These are phyloP conservation scores for Scaptodrosophila lebanonensis DNA, from an alignment of 1,140 invertebrate species.

Conservation along the genomic window DNA sequence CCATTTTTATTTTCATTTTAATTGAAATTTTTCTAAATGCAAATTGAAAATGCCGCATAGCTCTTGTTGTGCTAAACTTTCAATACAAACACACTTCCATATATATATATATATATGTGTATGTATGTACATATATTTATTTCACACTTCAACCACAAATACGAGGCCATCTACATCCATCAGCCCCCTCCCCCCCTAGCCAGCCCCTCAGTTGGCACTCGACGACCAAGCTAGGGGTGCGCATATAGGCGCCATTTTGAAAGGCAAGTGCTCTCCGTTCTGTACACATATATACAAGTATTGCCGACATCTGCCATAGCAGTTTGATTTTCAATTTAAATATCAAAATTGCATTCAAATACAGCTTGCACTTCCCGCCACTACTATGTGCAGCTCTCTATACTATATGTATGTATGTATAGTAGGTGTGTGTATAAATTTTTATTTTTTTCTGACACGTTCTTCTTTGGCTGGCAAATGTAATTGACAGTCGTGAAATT, in stretches of 20 bases:
- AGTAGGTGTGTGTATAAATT: constrained; percentile 2
- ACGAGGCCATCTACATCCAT: too few relatives aligned
- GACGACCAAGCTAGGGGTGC: too few relatives aligned
- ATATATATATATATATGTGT: neutral
- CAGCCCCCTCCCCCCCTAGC: too few relatives aligned
- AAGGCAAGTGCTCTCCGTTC: too few relatives aligned
- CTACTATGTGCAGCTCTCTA: too few relatives aligned
- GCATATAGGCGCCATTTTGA: too few relatives aligned
- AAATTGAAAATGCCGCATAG: too few relatives aligned
- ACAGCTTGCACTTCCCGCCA: constrained; percentile 37
- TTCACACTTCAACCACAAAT: constrained; percentile 35
- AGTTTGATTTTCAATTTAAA: constrained; percentile 63
- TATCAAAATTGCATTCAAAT: constrained; percentile 50
- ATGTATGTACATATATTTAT: constrained; percentile 19
- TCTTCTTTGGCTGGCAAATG: constrained; percentile 22
- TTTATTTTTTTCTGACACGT: neutral
- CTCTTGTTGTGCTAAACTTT: constrained; percentile 1
- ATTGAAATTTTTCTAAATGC: constrained; percentile 35
- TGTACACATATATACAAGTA: too few relatives aligned
- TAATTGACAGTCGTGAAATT: constrained; percentile 45
- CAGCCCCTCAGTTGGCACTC: too few relatives aligned
- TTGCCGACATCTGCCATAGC: constrained; percentile 34
- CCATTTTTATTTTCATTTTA: constrained; percentile 29
- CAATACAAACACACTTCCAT: neutral
- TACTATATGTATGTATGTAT: constrained; percentile 4